Percentiles rank a stretch among this genome's conserved stretches.
phyloP scores from a whole-genome alignment of 2,888 invertebrate genomes.

The Listrodromus nycthemerus region DNA sequence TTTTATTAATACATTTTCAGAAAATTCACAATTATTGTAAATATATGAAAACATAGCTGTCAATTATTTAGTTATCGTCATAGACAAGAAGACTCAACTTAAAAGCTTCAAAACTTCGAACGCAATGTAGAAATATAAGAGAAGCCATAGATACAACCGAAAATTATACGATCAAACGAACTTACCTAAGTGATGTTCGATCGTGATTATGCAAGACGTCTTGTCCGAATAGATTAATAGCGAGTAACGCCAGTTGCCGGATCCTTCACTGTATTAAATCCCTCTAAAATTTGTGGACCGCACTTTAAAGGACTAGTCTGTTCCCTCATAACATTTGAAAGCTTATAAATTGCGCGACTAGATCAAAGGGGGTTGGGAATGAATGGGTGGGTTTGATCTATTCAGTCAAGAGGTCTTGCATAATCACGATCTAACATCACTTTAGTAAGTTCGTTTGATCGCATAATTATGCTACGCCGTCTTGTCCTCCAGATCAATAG shows the following conservation, averaged over 20 bases:
- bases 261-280: conserved; percentile 50
- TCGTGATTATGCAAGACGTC: conserved; percentile 53
- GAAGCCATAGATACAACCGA: too few species aligned
- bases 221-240: conserved; percentile 61
- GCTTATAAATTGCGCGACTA: conserved; percentile 34
- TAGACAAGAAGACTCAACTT: too few species aligned
- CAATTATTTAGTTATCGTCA: too few species aligned
- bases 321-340: conserved; percentile 46
- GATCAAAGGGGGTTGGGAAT: conserved; percentile 39
- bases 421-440: conserved; percentile 46
- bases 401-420: conserved; percentile 51
- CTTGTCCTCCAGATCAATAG: conserved; percentile 58
- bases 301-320: neutral
- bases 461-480: conserved; percentile 42
- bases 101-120: too few species aligned
- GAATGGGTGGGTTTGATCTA: conserved; percentile 41
- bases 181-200: neutral
- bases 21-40: too few species aligned
- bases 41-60: too few species aligned
- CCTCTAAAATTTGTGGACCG: conserved; percentile 29
- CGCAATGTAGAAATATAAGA: too few species aligned
- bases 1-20: too few species aligned
- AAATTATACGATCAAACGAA: conserved; percentile 8
- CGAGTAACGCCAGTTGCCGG: conserved; percentile 59
- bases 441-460: too few species aligned